Evolutionary conservation across 2,113 vertebrate genomes (phyloP), one percentile per base, ranked within the genome.

Genomic region (Chloropsis hardwickii): DNA sequence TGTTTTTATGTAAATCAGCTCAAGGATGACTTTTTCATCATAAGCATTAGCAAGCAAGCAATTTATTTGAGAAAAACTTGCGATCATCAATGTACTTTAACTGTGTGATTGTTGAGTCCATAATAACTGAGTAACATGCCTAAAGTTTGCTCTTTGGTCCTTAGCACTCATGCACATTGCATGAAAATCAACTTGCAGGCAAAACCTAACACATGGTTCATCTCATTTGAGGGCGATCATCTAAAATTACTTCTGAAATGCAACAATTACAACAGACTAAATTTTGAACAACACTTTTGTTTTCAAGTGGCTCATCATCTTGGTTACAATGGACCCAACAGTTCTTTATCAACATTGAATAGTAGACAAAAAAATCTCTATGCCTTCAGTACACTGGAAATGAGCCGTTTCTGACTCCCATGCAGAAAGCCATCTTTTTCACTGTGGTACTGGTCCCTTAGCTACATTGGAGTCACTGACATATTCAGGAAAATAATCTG

Each of bases 1-100:
- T 53, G 64, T 67, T 94, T 94, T 94, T 86, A 86, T 90, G 79
- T 42, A 96, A 92, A 95, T 93, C 64, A 92, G 87, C 64, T 88
- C 86, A 90, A 94, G 7, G 19, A 93, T 60, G 47, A 90, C 51
- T 73, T 90, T 89, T 85, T 90, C 71, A 82, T 73, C 81, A 85
- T 25, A 23, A 92, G 54, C 81, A 94, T 76, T 65, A 90, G 58
- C 60, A 91, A 92, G 90, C 16, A 74, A 89, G 81, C 47, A 78
- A 93, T 90, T 89, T 69, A 80, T 73, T 28, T 56, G 33, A 92
- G 84, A 72, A 90, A 81, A 94, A 83, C 35, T 83, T 88, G 81
- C 1, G 17, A 47, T 67, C 73, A 72, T 92, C 74, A 78, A 94
- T 92, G 71, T 70, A 83, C 47, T 93, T 81, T 64, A 91, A 62